Evolutionary conservation across 2,113 vertebrate genomes (phyloP), one percentile per base, ranked within the genome.

Genomic region (Hipposideros armiger): DNA sequence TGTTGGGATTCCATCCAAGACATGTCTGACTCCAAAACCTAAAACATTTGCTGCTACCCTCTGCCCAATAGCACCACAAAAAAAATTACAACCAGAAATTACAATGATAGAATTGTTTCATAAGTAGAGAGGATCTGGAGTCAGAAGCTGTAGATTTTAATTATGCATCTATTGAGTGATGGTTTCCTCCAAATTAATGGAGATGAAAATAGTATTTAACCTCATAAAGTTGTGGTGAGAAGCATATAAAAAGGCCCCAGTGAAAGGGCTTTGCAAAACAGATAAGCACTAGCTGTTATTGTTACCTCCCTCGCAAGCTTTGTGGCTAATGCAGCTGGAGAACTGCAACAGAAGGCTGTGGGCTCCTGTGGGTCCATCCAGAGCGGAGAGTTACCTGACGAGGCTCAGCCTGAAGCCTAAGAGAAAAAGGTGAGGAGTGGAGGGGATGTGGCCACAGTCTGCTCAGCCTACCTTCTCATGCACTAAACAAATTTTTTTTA

Each of bases 101-200:
- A 85, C 66, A 93, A 4, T 1, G 3, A 90, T 2, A 20, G 56
- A 72, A 45, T 11, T 96, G 50, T 70, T 95, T 80, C 87, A 15
- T 54, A 95, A 95, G 67, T 22, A 50, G 47, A 93, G 84, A 67
- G 8, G 45, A 47, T 64, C 96, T 85, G 36, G 54, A 77, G 72
- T 94, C 62, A 58, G 95, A 94, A 69, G 74, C 58, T 93, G 54
- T 52, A 22, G 64, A 85, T 73, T 73, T 94, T 76, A 96, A 93
- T 47, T 94, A 83, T 17, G 24, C 32, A 73, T 89, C 92, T 86
- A 80, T 0, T 47, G 83, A 87, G 83, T 45, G 40, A 90, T 42
- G 73, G 87, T 95, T 97, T 96, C 78, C 92, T 90, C 69, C 90
- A 87, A 94, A 90, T 74, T 89, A 92, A 91, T 60, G 26, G 87